These are phyloP conservation scores for Heterocephalus glaber DNA, from an alignment of 2,113 vertebrate species.

Conservation along the genomic window DNA sequence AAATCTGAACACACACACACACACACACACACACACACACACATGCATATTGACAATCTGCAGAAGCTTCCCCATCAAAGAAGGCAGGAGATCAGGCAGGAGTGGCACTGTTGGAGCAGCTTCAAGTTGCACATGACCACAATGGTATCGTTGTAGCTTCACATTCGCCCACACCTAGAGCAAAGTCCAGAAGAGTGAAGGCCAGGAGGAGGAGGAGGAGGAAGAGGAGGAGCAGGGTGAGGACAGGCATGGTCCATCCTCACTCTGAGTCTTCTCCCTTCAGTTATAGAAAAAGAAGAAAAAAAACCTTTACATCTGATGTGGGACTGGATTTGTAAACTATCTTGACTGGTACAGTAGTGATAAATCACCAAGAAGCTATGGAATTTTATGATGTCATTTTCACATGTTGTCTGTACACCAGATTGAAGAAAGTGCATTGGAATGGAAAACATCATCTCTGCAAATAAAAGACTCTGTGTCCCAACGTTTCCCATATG, in stretches of 20 bases:
- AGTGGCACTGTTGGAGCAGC: not conserved
- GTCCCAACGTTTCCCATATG: not conserved
- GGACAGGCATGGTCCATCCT: too few species aligned
- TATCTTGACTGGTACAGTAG: not conserved
- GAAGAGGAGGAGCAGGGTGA: not conserved
- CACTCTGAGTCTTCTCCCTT: not conserved
- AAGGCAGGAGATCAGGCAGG: not conserved
- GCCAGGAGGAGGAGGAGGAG: not conserved
- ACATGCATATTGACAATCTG: accelerated
- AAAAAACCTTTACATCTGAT: not conserved
- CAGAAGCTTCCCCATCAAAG: accelerated
- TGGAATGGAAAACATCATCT: not conserved
- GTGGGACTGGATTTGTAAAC: not conserved
- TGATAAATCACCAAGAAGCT: not conserved
- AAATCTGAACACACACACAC: not conserved
- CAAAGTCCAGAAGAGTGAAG: not conserved
- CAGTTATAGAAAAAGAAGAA: not conserved
- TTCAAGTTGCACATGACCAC: accelerated
- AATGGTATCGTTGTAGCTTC: not conserved
- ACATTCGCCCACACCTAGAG: too few species aligned
- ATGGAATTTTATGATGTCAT: not conserved
- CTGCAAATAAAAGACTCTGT: not conserved
- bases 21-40: accelerated
- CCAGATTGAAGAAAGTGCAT: not conserved
- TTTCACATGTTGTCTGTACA: not conserved